Percentiles rank a stretch among this genome's conserved stretches.
Conservation (phyloP, 2,797 vertebrate genomes). For the Helicolenus hilgendorfi region DNA sequence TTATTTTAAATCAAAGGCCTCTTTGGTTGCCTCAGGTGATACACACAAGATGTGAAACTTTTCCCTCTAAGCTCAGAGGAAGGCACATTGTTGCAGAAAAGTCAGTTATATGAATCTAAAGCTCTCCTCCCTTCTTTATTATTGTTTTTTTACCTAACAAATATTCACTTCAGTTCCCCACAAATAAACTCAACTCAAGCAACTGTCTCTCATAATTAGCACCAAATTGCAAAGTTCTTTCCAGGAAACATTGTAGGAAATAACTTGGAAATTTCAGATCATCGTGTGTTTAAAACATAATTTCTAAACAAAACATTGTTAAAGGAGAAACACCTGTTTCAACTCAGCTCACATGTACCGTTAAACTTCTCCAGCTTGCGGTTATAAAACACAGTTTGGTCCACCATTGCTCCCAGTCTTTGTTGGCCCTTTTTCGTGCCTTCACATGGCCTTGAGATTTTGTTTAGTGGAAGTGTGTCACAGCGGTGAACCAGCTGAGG, state of each 20-base stretch:
- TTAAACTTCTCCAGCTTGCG: neutral
- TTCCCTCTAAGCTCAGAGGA: neutral
- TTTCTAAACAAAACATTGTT: neutral
- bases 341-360: neutral
- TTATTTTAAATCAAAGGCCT: neutral
- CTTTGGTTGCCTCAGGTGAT: neutral
- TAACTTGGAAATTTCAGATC: neutral
- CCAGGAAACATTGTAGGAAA: neutral
- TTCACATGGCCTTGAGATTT: neutral
- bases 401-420: neutral
- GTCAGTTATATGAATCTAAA: neutral
- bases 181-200: neutral
- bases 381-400: neutral
- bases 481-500: slow-evolving; percentile 16
- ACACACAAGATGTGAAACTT: neutral
- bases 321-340: neutral
- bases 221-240: neutral
- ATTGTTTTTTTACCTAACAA: neutral
- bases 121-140: neutral
- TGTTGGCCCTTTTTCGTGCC: neutral
- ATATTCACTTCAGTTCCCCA: neutral
- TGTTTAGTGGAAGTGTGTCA: slow-evolving; percentile 36
- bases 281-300: neutral
- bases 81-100: neutral
- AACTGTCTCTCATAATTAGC: neutral